phyloP scores from a whole-genome alignment of 2,113 vertebrate genomes.

The Halichoerus grypus region DNA sequence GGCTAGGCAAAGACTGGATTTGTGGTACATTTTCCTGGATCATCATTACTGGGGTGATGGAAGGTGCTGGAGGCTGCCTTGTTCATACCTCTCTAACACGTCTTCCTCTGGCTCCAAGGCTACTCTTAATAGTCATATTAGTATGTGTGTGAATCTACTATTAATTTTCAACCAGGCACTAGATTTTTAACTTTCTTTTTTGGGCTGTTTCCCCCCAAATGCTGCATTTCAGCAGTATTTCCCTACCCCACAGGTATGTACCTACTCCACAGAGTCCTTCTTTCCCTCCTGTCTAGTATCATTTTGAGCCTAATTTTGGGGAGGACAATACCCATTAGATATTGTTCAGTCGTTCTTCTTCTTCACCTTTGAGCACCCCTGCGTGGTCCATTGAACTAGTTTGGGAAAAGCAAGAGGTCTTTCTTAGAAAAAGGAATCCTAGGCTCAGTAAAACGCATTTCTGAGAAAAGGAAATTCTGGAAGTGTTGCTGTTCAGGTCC shows the following conservation, averaged over 20 bases:
- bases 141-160: background rate
- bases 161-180: background rate
- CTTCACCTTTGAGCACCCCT: background rate
- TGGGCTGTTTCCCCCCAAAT: background rate
- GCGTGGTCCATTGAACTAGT: background rate
- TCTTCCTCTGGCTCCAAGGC: background rate
- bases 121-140: background rate
- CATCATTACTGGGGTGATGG: background rate
- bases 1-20: background rate
- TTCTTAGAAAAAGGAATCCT: constrained; percentile 50
- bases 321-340: background rate
- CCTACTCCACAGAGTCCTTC: background rate
- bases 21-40: background rate
- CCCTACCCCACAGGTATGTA: background rate
- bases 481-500: background rate
- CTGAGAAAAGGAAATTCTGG: background rate
- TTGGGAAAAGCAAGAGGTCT: background rate
- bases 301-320: background rate
- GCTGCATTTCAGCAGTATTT: background rate
- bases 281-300: background rate
- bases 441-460: constrained; percentile 25
- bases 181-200: constrained; percentile 10
- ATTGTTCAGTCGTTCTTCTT: background rate
- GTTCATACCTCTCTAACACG: background rate
- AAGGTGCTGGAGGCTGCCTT: background rate